Evolutionary conservation across 2,113 vertebrate genomes (phyloP).

Genomic region (Phrynosoma blainvillii): DNA sequence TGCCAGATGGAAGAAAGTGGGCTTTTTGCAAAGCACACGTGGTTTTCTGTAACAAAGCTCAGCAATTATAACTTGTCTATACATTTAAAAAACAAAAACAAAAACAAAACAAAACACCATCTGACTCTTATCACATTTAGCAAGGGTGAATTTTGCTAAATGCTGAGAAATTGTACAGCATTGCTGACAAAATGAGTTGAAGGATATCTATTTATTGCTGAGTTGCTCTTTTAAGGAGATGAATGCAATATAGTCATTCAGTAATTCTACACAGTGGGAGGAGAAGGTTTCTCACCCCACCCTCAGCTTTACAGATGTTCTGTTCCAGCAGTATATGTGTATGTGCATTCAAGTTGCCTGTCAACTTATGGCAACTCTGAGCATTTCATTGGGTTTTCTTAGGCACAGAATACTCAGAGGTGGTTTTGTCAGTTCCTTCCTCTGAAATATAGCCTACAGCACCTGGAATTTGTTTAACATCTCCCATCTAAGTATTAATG

Average conservation of each 20-base stretch:
- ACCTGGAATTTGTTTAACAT: too few relatives aligned
- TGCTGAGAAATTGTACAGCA: conserved; percentile 28
- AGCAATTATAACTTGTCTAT: conserved; percentile 42
- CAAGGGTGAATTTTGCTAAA: conserved; percentile 47
- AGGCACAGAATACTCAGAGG: too few relatives aligned
- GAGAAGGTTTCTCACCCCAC: conserved; percentile 35
- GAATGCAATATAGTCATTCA: conserved; percentile 33
- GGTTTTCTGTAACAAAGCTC: conserved; percentile 54
- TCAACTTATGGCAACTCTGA: too few relatives aligned
- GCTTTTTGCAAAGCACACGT: conserved; percentile 49
- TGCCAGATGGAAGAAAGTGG: conserved; percentile 53
- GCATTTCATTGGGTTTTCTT: too few relatives aligned
- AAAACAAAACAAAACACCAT: conserved; percentile 37
- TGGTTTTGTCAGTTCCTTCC: too few relatives aligned
- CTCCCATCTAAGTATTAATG: too few relatives aligned
- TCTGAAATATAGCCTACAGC: too few relatives aligned
- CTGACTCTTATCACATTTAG: conserved; percentile 40
- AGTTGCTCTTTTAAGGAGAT: conserved; percentile 19
- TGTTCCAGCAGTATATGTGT: neutral
- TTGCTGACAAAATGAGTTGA: conserved; percentile 9
- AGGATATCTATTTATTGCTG: neutral
- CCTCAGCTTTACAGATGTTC: conserved; percentile 54
- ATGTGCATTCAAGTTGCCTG: too few relatives aligned
- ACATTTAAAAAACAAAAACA: conserved; percentile 25
- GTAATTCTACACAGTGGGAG: conserved; percentile 48